These are phyloP conservation scores for Pycnonotus jocosus DNA, from an alignment of 2,113 vertebrate species.

Conservation along the genomic window DNA sequence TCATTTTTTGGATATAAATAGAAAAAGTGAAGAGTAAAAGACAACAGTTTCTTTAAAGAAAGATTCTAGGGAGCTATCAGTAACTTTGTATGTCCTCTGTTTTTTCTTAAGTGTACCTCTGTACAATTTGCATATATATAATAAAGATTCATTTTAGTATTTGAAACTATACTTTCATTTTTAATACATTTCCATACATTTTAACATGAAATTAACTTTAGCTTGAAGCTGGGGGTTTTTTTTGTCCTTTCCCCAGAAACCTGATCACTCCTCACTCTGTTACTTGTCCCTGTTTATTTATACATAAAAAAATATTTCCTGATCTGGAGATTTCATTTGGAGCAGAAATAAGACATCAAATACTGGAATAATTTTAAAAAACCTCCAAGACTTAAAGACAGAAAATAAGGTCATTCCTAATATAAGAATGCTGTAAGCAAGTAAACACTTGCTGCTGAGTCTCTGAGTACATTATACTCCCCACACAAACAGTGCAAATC, in stretches of 20 bases:
- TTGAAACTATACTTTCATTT: not conserved
- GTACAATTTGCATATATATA: not conserved
- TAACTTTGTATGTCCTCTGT: not conserved
- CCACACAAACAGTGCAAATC: not conserved
- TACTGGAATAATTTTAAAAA: not conserved
- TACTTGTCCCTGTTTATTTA: not conserved
- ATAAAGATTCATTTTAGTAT: not conserved
- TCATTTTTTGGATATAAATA: not conserved
- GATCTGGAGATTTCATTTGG: not conserved
- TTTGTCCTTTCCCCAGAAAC: not conserved
- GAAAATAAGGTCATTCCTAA: not conserved
- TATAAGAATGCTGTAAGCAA: not conserved
- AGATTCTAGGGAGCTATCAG: not conserved
- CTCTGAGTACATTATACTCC: not conserved
- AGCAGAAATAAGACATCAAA: not conserved
- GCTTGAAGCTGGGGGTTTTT: not conserved
- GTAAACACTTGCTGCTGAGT: not conserved
- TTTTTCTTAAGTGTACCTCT: not conserved
- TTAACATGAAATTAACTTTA: not conserved
- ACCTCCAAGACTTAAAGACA: not conserved
- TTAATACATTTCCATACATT: not conserved
- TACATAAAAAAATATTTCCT: not conserved
- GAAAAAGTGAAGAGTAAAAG: not conserved
- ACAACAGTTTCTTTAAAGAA: not conserved
- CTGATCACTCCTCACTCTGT: not conserved